Base-by-base conservation (phyloP, 2,113 vertebrate genomes). In the Syngnathus floridae region DNA sequence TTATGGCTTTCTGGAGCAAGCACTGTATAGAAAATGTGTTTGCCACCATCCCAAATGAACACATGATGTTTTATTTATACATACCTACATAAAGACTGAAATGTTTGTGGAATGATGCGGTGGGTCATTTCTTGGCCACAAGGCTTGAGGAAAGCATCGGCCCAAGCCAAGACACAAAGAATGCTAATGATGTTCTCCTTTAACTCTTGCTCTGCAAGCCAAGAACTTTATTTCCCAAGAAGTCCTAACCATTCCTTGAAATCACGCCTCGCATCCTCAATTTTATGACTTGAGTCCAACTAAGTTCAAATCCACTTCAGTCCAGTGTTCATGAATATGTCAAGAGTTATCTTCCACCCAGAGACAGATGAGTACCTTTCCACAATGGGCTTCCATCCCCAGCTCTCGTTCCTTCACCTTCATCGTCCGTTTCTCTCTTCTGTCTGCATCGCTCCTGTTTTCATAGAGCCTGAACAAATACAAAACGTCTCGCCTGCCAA, bases 401-500 rank as follows among this genome's bases (percentile, higher is more conserved):
- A n/a, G 63, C 62, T 62, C 55, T 86, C 83, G 77, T 64, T 38
- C 38, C 37, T 43, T 31, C 67, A 69, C 70, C 79, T 76, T 77
- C 66, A 69, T 71, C 75, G 70, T 70, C 57, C 67, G 76, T 83
- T 38, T 51, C 40, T 54, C 55, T 51, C 66, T 56, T 78, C 59
- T 19, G 36, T 65, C 59, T 63, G 66, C 72, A 60, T 37, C 55
- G 48, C 81, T 88, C 84, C 83, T 90, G 83, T 93, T 94, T 93
- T 89, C 88, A 88, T 85, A 90, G 84, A 68, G 77, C 87, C 77
- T 89, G 88, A 88, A 82, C 90, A 92, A 92, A 87, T 88, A 92
- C 76, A 61, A 57, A 59, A 67, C 8, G 79, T 75, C 75, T 76
- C 3, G 62, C 66, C 67, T 58, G 77, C 82, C 83, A 78, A 73